phyloP scores from a whole-genome alignment of 1,140 invertebrate genomes.

The Drosophila truncata region DNA sequence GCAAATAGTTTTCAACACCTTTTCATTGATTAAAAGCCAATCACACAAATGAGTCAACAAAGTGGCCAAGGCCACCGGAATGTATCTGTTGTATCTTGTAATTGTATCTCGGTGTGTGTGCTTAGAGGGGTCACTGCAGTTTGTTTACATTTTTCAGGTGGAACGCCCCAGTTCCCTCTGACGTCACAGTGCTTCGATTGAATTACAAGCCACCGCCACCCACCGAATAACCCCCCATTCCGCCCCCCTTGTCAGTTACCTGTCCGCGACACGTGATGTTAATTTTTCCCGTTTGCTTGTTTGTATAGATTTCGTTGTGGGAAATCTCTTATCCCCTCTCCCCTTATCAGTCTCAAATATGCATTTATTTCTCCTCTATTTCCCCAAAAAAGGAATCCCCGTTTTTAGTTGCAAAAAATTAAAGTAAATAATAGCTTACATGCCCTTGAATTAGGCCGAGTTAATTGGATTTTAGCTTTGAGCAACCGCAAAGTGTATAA shows the following conservation, averaged over 20 bases:
- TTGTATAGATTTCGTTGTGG: conserved; percentile 12
- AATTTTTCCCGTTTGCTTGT: conserved; percentile 28
- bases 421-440: background rate
- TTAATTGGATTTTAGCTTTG: conserved; percentile 27
- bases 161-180: conserved; percentile 40
- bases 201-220: conserved; percentile 27
- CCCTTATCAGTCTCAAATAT: background rate
- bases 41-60: conserved; percentile 57
- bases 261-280: conserved; percentile 62
- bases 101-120: conserved; percentile 22
- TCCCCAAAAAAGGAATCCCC: conserved; percentile 25
- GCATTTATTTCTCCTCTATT: background rate
- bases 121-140: conserved; percentile 30
- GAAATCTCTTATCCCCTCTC: conserved; percentile 7
- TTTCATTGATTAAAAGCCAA: conserved; percentile 54
- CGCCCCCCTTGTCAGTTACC: conserved; percentile 39
- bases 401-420: background rate
- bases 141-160: conserved; percentile 59
- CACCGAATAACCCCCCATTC: conserved; percentile 1
- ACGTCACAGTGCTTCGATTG: conserved; percentile 53
- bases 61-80: conserved; percentile 42
- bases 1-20: conserved; percentile 30
- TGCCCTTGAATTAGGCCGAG: conserved; percentile 29
- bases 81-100: conserved; percentile 32
- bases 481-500: background rate